Percentiles rank a stretch among this genome's conserved stretches.
These are phyloP conservation scores for Paramormyrops kingsleyae DNA, from an alignment of 2,113 vertebrate species.

Conservation along the genomic window DNA sequence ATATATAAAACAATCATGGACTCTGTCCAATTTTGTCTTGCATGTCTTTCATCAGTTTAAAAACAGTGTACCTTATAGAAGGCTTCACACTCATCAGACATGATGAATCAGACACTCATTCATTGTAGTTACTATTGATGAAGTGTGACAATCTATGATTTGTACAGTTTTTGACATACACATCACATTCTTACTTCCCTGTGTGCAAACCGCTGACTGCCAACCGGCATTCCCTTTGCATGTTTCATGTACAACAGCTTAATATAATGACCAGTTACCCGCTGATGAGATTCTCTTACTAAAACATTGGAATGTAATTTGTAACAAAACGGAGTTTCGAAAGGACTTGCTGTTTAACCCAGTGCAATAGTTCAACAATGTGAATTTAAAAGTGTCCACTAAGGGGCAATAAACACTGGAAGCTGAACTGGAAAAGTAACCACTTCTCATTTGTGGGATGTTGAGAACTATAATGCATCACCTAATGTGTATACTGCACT, in stretches of 20 bases:
- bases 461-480: neutral
- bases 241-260: neutral
- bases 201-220: neutral
- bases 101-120: neutral
- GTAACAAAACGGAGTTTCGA: neutral
- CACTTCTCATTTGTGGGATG: neutral
- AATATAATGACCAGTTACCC: neutral
- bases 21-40: neutral
- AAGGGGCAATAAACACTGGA: neutral
- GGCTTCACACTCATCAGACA: neutral
- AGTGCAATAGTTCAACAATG: neutral
- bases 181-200: neutral
- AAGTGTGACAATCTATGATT: neutral
- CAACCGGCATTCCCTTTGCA: neutral
- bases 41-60: neutral
- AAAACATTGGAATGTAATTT: neutral
- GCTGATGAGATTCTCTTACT: neutral
- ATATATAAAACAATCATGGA: neutral
- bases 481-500: neutral
- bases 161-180: neutral
- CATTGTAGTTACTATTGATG: neutral
- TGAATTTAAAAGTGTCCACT: neutral
- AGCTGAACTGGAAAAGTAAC: neutral
- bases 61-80: neutral
- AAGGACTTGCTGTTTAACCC: neutral